A percentile compares a stretch with the other conserved stretches of the same genome.
phyloP scores from a whole-genome alignment of 2,888 invertebrate species.

The Andrena hattorfiana region DNA sequence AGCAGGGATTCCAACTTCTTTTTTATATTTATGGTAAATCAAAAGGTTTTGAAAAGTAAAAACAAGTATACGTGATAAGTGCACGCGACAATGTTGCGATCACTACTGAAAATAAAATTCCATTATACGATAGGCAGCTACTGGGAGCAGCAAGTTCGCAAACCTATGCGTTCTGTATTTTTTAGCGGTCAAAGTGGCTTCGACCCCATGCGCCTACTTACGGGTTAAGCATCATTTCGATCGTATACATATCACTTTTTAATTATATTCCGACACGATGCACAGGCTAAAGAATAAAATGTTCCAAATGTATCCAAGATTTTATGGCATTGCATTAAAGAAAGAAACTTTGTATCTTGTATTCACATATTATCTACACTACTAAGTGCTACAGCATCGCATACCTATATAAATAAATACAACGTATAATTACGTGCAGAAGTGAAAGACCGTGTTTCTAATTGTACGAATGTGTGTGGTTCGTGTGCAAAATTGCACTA shows the following conservation, averaged over 20 bases:
- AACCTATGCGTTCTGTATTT: too few relatives aligned
- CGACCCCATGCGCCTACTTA: too few relatives aligned
- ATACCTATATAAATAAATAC: conserved; percentile 20
- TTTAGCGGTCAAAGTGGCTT: too few relatives aligned
- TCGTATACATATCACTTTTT: neutral
- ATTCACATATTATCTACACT: neutral
- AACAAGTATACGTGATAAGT: too few relatives aligned
- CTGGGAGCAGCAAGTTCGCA: too few relatives aligned
- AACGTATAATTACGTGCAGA: conserved; percentile 54
- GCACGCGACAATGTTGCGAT: too few relatives aligned
- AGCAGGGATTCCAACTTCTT: too few relatives aligned
- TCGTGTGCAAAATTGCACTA: conserved; percentile 57
- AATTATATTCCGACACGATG: conserved; percentile 16
- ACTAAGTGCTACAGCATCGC: conserved; percentile 1
- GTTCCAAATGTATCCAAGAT: neutral
- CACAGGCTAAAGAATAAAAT: conserved; percentile 8
- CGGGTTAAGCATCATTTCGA: conserved; percentile 29
- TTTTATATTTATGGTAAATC: too few relatives aligned
- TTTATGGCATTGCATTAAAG: conserved; percentile 14
- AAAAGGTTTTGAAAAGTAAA: too few relatives aligned
- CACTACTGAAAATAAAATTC: too few relatives aligned
- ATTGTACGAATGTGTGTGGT: conserved; percentile 19
- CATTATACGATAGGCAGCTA: too few relatives aligned
- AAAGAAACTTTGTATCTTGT: neutral
- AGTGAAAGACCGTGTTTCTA: conserved; percentile 47